These are phyloP conservation scores for Sebastes ruberrimus DNA, from an alignment of 2,797 vertebrate species.

Conservation along the genomic window DNA sequence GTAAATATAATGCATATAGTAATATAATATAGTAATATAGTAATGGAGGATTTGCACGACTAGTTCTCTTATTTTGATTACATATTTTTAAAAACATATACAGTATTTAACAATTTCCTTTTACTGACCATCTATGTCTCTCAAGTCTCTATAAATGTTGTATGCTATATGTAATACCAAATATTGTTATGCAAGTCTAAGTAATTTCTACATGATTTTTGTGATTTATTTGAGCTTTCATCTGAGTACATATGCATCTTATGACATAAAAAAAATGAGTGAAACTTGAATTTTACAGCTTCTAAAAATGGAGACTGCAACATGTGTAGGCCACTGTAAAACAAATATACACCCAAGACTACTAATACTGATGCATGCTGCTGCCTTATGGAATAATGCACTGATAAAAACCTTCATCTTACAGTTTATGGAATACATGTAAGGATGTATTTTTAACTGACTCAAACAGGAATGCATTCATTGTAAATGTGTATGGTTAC, in stretches of 20 bases:
- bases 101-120: not conserved
- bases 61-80: not conserved
- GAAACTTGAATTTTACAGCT: not conserved
- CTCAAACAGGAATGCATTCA: not conserved
- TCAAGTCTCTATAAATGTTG: not conserved
- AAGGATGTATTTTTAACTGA: not conserved
- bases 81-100: not conserved
- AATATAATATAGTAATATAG: too few species aligned
- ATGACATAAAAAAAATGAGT: not conserved
- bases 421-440: not conserved
- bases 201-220: not conserved
- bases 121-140: not conserved
- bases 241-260: not conserved
- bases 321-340: not conserved
- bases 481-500: not conserved
- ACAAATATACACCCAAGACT: not conserved
- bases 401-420: not conserved
- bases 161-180: not conserved
- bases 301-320: not conserved
- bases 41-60: not conserved
- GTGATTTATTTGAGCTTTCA: not conserved
- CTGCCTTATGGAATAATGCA: not conserved
- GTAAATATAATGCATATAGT: too few species aligned
- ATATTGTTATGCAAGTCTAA: not conserved
- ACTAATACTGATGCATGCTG: not conserved